Base-by-base conservation (phyloP, 2,113 vertebrate genomes). In the Puntigrus tetrazona region DNA sequence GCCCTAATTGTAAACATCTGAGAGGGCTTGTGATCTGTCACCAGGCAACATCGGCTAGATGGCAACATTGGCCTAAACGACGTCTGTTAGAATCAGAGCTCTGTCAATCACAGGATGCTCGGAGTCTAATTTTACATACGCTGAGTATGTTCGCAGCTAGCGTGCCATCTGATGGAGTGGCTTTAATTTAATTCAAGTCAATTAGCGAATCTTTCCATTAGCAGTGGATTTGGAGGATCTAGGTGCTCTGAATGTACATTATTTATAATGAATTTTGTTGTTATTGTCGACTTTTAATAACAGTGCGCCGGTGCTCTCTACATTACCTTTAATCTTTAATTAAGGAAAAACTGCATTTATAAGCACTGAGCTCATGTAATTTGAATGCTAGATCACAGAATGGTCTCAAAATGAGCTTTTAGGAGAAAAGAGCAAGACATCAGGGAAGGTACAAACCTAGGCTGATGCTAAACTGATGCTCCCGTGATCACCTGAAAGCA, bases 1-100 rank as follows among this genome's bases (percentile, higher is more conserved):
- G 88, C 52, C 72, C 90, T 94, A 94, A 94, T 94, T 92, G 91
- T 90, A 88, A 92, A 92, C 93, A 93, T 92, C 88, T 94, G 93
- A 88, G 69, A 88, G 89, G 90, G 86, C 89, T 84, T 70, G 87
- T 82, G 84, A 31, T 87, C 88, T 82, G 79, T 88, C 81, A 75
- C 73, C 67, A 65, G 10, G 81, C 47, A 47, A 86, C 8, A 83
- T 83, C 70, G 72, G 81, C 86, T 87, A 90, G 76, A 81, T 52
- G 63, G 77, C 67, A 85, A 89, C 43, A 36, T 90, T 87, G 90
- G 91, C 91, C 92, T 91, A 89, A 93, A 92, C 89, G 79, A 85
- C 90, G 91, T 93, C 93, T 86, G 84, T 83, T 88, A 87, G 87
- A 88, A 93, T 94, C 90, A 93, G 78, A 89, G 73, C 36, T 70